phyloP scores from a whole-genome alignment of 2,797 vertebrate genomes.

The Aphelocoma californica region DNA sequence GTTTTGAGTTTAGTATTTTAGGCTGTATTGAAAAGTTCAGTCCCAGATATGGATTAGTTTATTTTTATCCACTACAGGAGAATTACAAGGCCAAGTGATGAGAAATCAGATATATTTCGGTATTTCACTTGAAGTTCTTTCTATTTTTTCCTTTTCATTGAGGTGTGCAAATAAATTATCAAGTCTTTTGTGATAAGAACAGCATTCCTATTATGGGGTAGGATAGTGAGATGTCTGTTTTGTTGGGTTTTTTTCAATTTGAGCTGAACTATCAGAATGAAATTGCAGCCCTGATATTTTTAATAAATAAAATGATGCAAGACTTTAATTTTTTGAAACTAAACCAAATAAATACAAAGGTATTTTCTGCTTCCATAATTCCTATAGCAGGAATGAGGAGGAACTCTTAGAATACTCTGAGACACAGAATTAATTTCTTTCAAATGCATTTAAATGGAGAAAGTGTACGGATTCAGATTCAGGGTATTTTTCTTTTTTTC shows the following conservation, averaged over 20 bases:
- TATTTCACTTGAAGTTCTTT: constrained; percentile 24
- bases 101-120: constrained; percentile 13
- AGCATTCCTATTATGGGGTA: background rate
- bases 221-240: background rate
- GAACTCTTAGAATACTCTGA: background rate
- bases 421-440: background rate
- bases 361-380: background rate
- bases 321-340: background rate
- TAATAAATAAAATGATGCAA: background rate
- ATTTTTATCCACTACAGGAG: background rate
- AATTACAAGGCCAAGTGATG: background rate
- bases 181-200: background rate
- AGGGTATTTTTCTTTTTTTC: background rate
- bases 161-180: background rate
- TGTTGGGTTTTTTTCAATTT: background rate
- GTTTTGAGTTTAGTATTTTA: background rate
- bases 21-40: background rate
- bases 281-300: background rate
- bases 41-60: background rate
- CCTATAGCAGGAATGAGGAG: background rate
- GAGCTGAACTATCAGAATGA: background rate
- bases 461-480: background rate
- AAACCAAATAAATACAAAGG: background rate
- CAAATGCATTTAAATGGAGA: background rate
- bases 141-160: background rate